phyloP scores from a whole-genome alignment of 2,888 invertebrate genomes.

The Eulithis prunata region DNA sequence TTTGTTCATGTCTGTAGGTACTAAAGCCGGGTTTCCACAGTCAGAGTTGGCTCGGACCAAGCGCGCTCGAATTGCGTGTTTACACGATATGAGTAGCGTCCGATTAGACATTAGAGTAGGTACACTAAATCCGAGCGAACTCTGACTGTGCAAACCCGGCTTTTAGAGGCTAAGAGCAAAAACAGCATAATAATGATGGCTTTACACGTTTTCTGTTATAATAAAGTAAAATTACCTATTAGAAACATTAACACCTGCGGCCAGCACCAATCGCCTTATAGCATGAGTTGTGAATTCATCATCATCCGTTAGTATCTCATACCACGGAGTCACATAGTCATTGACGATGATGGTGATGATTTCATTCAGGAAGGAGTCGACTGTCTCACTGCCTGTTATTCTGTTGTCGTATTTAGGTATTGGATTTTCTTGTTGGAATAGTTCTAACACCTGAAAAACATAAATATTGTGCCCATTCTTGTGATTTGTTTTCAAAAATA shows the following conservation, averaged over 20 bases:
- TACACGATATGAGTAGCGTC: too few relatives aligned
- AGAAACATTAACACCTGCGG: constrained; percentile 85
- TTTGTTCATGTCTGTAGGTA: too few relatives aligned
- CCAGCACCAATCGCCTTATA: constrained; percentile 88
- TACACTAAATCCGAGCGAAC: too few relatives aligned
- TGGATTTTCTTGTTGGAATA: constrained; percentile 60
- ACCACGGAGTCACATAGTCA: constrained; percentile 93
- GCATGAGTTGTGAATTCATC: constrained; percentile 88
- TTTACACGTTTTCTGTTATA: not conserved
- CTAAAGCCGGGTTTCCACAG: too few relatives aligned
- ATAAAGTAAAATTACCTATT: constrained; percentile 81
- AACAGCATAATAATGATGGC: too few relatives aligned
- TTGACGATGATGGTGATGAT: constrained; percentile 91
- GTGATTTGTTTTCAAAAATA: too few relatives aligned
- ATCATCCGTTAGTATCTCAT: constrained; percentile 87
- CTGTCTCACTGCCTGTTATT: constrained; percentile 93
- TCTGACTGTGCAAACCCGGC: too few relatives aligned
- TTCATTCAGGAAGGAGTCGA: constrained; percentile 94
- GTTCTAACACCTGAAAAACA: constrained; percentile 64
- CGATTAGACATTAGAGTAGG: too few relatives aligned
- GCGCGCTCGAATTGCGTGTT: too few relatives aligned
- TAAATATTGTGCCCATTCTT: not conserved
- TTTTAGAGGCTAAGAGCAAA: too few relatives aligned
- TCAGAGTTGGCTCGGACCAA: too few relatives aligned
- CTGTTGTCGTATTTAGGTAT: constrained; percentile 78